Base-by-base conservation (phyloP, 2,797 vertebrate species). In the Rhinatrema bivittatum region DNA sequence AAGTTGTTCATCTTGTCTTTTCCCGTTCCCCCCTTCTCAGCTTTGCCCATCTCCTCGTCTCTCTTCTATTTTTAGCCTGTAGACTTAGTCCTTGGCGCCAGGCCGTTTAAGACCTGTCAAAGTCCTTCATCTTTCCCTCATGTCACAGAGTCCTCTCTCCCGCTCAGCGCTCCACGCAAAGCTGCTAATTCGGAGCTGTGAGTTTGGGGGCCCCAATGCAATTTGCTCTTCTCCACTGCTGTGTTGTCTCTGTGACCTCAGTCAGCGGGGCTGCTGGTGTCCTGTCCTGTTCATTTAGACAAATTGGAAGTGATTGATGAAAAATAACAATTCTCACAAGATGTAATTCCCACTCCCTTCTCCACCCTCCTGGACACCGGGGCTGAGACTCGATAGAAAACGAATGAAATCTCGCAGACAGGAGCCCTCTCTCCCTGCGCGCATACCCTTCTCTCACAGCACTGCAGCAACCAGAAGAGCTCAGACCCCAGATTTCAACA, bases 91-190 rank as follows among this genome's bases (percentile, higher is more conserved):
- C 86, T 81, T 93, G 94, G 94, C 93, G 94, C 93, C 93, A 95
- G 91, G 86, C 88, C 87, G 86, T 90, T 94, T 91, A 91, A 91
- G 90, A 92, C 85, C 88, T 91, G 91, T 93, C 91, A 93, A 84
- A 91, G 87, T 89, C 86, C 88, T 82, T 93, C 90, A 93, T 91
- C 88, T 89, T 88, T 86, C 86, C 87, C 82, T 80, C 72, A 61
- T 87, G 90, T 92, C 90, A 92, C 89, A 86, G 85, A 87, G 81
- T 87, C 71, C 80, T 71, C 76, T 77, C 74, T 79, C 72, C 67
- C 81, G 76, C 65, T 67, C 65, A 70, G 56, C 64, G 63, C 59
- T 68, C 27, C 59, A 55, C 60, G 67, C 75, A 70, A 57, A 76
- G 74, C 39, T 52, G 60, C 53, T 60, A 51, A 55, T 57, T 57